A percentile compares a stretch with the other conserved stretches of the same genome.
phyloP scores from a whole-genome alignment of 2,113 vertebrate species.

The Microcebus griseorufus region DNA sequence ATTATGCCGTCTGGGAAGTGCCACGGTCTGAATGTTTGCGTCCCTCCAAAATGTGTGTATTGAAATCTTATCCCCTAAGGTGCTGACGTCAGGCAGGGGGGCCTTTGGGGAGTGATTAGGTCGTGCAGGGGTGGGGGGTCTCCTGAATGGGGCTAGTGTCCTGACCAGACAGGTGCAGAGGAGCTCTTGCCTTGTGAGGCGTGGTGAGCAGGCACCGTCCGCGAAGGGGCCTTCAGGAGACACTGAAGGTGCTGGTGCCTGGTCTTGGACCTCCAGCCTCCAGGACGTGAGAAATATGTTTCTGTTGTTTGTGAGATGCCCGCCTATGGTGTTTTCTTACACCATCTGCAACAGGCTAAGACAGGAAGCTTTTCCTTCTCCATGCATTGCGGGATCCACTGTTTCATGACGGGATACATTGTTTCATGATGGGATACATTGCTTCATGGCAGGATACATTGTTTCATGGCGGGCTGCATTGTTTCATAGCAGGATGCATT shows the following conservation, averaged over 20 bases:
- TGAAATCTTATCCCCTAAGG: neutral
- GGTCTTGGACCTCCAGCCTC: neutral
- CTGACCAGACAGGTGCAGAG: neutral
- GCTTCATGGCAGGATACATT: neutral
- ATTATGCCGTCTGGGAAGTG: neutral
- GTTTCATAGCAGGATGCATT: too few species aligned
- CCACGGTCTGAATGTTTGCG: neutral
- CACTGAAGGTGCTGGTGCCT: neutral
- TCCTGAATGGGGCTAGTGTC: neutral
- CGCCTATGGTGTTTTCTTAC: neutral
- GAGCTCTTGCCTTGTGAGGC: neutral
- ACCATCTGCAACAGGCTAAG: too few species aligned
- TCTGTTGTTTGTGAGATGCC: neutral
- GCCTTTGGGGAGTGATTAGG: neutral
- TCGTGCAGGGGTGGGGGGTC: neutral
- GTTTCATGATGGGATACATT: neutral
- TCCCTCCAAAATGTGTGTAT: neutral
- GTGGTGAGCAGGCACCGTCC: fast-evolving
- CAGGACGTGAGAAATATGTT: neutral
- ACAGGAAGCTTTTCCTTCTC: neutral
- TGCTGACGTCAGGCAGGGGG: fast-evolving
- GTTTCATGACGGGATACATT: neutral
- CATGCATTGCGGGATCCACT: neutral
- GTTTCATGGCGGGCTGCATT: too few species aligned
- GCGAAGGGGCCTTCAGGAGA: fast-evolving